These are phyloP conservation scores for Drosophila tripunctata DNA, from an alignment of 2,888 invertebrate species.

Conservation along the genomic window DNA sequence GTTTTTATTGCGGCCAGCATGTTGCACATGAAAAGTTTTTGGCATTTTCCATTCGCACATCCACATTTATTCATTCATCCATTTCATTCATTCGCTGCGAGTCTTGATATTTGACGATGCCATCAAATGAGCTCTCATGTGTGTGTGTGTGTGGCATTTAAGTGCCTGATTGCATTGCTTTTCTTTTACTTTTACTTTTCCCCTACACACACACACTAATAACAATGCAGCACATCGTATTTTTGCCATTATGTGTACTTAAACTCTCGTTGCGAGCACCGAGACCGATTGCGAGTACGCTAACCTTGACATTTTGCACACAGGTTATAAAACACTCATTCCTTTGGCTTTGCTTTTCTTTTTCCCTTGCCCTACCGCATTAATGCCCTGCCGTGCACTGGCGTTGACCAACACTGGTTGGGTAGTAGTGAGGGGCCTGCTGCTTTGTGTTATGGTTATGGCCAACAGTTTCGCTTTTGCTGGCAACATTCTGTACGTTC, in stretches of 20 bases:
- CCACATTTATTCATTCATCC: constrained; percentile 10
- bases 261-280: constrained; percentile 20
- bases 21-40: constrained; percentile 75
- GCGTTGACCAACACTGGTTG: constrained; percentile 5
- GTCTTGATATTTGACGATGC: constrained; percentile 36
- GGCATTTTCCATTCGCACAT: constrained; percentile 52
- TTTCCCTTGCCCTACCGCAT: background rate
- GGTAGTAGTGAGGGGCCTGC: background rate
- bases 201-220: constrained; percentile 10
- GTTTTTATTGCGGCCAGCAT: constrained; percentile 57
- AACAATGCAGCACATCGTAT: constrained; percentile 36
- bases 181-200: background rate
- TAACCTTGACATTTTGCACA: constrained; percentile 57
- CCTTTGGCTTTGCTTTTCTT: background rate
- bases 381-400: background rate
- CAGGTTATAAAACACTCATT: constrained; percentile 53
- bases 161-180: constrained; percentile 19
- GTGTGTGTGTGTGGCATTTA: constrained; percentile 4
- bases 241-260: constrained; percentile 41
- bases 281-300: constrained; percentile 4
- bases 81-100: constrained; percentile 38
- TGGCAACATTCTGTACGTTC: constrained; percentile 40
- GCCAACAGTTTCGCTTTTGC: constrained; percentile 26
- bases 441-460: constrained; percentile 57
- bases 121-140: constrained; percentile 18